A percentile compares a stretch with the other conserved stretches of the same genome.
These are phyloP conservation scores for Bombus vancouverensis DNA, from an alignment of 1,140 invertebrate species.

Conservation along the genomic window DNA sequence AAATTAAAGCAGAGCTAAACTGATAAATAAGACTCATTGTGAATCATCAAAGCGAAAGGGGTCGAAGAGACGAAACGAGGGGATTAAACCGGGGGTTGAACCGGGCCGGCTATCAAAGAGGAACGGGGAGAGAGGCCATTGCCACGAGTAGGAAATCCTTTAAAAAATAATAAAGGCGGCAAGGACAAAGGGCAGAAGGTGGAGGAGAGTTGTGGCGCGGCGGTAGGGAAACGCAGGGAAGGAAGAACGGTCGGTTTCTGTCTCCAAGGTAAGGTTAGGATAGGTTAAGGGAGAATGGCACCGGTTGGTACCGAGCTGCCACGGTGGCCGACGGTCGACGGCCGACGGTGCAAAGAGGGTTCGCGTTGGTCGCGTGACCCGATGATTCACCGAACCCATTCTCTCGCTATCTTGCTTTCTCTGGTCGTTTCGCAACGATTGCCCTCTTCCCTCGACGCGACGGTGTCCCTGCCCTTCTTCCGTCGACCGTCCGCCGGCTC, in stretches of 20 bases:
- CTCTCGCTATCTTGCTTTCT: conserved; percentile 23
- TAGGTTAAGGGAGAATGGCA: conserved; percentile 72
- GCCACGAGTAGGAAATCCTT: background rate
- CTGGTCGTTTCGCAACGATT: conserved; percentile 18
- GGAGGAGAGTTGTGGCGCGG: background rate
- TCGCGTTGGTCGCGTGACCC: conserved; percentile 71
- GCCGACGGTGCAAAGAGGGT: conserved; percentile 40
- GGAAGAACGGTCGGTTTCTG: conserved; percentile 49
- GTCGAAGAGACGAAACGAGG: too few species aligned
- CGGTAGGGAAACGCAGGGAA: background rate
- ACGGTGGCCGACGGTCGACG: conserved; percentile 29
- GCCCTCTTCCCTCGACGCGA: background rate
- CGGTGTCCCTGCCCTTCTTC: conserved; percentile 54
- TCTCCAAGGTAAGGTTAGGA: conserved; percentile 54
- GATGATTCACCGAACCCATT: conserved; percentile 70
- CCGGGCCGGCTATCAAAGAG: background rate
- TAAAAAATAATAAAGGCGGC: conserved; percentile 21
- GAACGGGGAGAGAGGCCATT: background rate
- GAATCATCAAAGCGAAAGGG: conserved; percentile 7
- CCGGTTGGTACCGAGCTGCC: conserved; percentile 67
- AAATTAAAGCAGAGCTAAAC: conserved; percentile 35
- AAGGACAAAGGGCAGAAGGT: conserved; percentile 15
- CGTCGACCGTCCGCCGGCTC: conserved; percentile 29
- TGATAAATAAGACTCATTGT: conserved; percentile 24
- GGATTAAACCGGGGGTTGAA: background rate